A percentile compares a stretch with the other conserved stretches of the same genome.
Conservation (phyloP, 2,113 vertebrate species). For the Prionailurus bengalensis region DNA sequence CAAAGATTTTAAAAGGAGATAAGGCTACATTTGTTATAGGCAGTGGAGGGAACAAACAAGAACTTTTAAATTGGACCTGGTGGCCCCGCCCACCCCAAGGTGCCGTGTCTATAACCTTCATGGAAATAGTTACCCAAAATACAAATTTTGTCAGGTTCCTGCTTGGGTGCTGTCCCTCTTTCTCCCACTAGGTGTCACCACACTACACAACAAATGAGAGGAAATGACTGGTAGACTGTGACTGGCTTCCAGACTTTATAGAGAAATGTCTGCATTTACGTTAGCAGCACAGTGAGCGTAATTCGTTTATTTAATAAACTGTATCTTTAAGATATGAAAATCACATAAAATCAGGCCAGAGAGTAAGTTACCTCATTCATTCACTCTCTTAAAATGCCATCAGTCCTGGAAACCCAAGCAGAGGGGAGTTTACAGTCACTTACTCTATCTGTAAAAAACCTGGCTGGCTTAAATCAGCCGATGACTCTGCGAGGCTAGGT, state of each 20-base stretch:
- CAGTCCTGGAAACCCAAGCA: constrained; percentile 32
- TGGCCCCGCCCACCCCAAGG: background rate
- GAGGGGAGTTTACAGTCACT: constrained; percentile 5
- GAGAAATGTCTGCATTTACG: constrained; percentile 48
- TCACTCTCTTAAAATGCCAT: constrained; percentile 56
- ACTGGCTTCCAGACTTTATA: background rate
- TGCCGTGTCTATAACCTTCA: background rate
- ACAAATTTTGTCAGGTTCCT: background rate
- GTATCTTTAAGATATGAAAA: background rate
- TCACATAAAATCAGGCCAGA: background rate
- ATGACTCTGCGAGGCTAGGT: constrained; percentile 19
- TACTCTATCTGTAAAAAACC: constrained; percentile 16
- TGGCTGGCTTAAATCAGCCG: constrained; percentile 54
- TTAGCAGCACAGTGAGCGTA: constrained; percentile 43
- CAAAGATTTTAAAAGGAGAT: constrained; percentile 34
- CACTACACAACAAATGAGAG: constrained; percentile 80
- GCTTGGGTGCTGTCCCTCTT: background rate
- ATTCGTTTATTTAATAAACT: background rate
- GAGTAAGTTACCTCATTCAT: background rate
- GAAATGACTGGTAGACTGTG: background rate
- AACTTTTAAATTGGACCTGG: background rate
- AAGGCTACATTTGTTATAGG: background rate
- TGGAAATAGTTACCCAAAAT: background rate
- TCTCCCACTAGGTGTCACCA: constrained; percentile 85
- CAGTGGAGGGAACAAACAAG: background rate